These are phyloP conservation scores for Zaprionus vittiger DNA, from an alignment of 1,140 invertebrate species.

Conservation along the genomic window DNA sequence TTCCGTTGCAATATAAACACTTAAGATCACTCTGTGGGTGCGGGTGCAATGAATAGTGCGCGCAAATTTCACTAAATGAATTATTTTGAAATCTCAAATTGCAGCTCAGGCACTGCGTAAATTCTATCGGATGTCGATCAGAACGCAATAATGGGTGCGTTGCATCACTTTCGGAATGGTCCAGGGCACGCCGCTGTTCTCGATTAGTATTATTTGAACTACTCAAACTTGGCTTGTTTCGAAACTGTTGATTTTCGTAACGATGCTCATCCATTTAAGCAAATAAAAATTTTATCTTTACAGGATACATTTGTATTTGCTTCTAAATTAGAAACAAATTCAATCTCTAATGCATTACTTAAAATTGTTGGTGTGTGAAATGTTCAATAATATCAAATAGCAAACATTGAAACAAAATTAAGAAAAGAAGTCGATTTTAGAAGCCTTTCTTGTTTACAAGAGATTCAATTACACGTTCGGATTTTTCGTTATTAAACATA, in stretches of 20 bases:
- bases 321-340: not conserved
- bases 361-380: too few species aligned
- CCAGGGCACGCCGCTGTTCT: conserved; percentile 6
- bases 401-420: too few species aligned
- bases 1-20: conserved; percentile 67
- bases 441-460: too few species aligned
- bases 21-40: conserved; percentile 33
- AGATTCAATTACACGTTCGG: too few species aligned
- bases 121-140: conserved; percentile 55
- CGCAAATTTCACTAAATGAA: conserved; percentile 62
- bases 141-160: conserved; percentile 63
- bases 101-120: conserved; percentile 66
- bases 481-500: too few species aligned
- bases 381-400: too few species aligned
- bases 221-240: not conserved
- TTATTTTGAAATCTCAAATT: conserved; percentile 36
- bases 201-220: not conserved
- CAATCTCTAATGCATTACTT: not conserved
- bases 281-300: not conserved
- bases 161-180: conserved; percentile 69
- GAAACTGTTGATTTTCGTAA: not conserved
- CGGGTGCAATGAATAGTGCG: conserved; percentile 55
- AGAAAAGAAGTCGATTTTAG: too few species aligned
- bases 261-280: not conserved
- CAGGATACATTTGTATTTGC: conserved; percentile 2